Percentiles rank a stretch among this genome's conserved stretches.
Conservation (phyloP, 2,888 invertebrate species). For the Agrypnus murinus region DNA sequence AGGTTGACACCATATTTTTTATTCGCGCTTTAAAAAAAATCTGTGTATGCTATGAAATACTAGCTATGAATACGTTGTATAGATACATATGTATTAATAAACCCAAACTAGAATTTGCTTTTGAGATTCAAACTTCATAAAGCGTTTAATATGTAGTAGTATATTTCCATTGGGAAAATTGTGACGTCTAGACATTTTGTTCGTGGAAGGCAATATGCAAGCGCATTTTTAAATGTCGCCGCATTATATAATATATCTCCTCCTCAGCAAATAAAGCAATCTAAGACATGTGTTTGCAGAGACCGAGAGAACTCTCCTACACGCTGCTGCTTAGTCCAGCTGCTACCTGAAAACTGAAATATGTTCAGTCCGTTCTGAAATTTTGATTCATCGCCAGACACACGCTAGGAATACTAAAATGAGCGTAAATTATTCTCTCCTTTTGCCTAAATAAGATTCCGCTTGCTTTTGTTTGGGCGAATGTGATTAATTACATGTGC, state of each 20-base stretch:
- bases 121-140: no score
- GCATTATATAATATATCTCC: constrained; percentile 45
- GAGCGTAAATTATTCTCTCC: constrained; percentile 44
- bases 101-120: no score
- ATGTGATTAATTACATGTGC: constrained; percentile 44
- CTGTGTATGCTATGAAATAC: no score
- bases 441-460: constrained; percentile 32
- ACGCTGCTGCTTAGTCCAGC: constrained; percentile 55
- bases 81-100: no score
- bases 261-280: constrained; percentile 54
- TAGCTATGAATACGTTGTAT: no score
- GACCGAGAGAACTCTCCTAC: constrained; percentile 52
- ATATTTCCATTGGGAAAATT: constrained; percentile 4
- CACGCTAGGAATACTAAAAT: constrained; percentile 47
- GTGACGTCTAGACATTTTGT: constrained; percentile 13
- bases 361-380: constrained; percentile 55
- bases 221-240: constrained; percentile 42
- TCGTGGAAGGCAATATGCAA: constrained; percentile 18
- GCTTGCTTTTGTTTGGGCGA: constrained; percentile 44
- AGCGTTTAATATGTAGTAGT: not conserved
- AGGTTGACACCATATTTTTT: no score
- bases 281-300: constrained; percentile 57
- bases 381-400: constrained; percentile 55
- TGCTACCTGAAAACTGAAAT: constrained; percentile 57
- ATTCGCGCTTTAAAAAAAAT: no score